Evolutionary conservation across 2,113 vertebrate species (phyloP), one percentile per base, ranked within the genome.

Genomic region (Lepus europaeus): DNA sequence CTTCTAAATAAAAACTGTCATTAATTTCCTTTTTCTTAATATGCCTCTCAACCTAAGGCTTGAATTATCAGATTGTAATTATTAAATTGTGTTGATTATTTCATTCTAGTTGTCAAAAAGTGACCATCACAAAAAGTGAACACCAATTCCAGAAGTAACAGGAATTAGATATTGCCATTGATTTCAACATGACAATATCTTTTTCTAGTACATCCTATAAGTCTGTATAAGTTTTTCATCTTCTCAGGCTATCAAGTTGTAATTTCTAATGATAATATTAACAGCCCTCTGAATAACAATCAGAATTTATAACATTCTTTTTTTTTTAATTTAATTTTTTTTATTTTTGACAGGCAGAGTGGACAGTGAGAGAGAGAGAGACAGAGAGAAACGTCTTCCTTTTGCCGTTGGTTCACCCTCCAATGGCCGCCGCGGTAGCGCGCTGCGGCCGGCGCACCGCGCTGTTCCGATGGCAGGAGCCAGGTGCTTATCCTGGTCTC

Each of bases 131-230:
- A 45, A 45, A 97, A 93, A 63, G 0, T 36, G 88, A 98, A 93
- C 90, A 92, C 92, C 97, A 97, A 97, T 97, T 98, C 95, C 90
- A 97, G 91, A 97, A 96, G 63, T 96, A 93, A 97, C 95, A 98
- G 98, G 93, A 98, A 96, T 98, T 98, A 97, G 96, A 98, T 98
- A 92, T 95, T 97, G 95, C 95, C 89, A 89, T 97, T 96, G 96
- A 96, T 98, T 97, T 92, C 98, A 98, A 96, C 80, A 97, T 66
- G 68, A 96, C 93, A 98, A 96, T 96, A 94, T 66, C 90, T 93
- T 83, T 98, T 98, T 96, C 68, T 94, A 92, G 95, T 96, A 80
- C 45, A 80, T 70, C 97, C 96, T 98, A 66, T 91, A 92, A 78
- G 84, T 78, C 94, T 97, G 96, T 95, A 95, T 97, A 84, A 97